These are phyloP conservation scores for Vidua chalybeata DNA, from an alignment of 2,113 vertebrate species.

Conservation along the genomic window DNA sequence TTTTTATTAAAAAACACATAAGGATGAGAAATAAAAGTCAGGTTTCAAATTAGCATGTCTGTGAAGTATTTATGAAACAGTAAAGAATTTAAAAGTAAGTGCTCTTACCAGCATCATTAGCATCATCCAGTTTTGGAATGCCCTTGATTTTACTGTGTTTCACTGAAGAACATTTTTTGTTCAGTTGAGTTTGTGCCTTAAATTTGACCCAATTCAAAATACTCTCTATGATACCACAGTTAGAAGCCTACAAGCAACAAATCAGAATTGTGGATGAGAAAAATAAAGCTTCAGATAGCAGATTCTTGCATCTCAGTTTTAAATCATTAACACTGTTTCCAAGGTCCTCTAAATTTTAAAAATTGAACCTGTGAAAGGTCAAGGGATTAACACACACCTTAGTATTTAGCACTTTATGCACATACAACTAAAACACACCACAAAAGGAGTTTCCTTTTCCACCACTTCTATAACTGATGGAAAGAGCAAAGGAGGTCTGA, in stretches of 20 bases:
- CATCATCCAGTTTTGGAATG: constrained; percentile 97
- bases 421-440: background rate
- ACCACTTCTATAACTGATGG: background rate
- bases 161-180: constrained; percentile 98
- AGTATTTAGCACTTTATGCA: background rate
- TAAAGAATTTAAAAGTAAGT: background rate
- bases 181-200: constrained; percentile 97
- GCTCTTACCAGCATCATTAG: constrained; percentile 94
- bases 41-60: background rate
- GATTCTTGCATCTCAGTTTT: background rate
- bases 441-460: background rate
- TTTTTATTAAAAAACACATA: background rate
- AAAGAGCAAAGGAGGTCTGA: background rate
- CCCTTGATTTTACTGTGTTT: constrained; percentile 99
- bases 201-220: constrained; percentile 99
- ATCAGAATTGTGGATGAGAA: background rate
- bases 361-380: background rate
- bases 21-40: background rate
- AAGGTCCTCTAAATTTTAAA: background rate
- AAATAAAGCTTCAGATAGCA: background rate
- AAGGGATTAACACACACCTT: background rate
- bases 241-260: constrained; percentile 84
- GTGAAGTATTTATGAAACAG: background rate
- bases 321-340: background rate
- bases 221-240: constrained; percentile 98